phyloP scores from a whole-genome alignment of 1,140 invertebrate genomes.

The Pogonomyrmex barbatus region DNA sequence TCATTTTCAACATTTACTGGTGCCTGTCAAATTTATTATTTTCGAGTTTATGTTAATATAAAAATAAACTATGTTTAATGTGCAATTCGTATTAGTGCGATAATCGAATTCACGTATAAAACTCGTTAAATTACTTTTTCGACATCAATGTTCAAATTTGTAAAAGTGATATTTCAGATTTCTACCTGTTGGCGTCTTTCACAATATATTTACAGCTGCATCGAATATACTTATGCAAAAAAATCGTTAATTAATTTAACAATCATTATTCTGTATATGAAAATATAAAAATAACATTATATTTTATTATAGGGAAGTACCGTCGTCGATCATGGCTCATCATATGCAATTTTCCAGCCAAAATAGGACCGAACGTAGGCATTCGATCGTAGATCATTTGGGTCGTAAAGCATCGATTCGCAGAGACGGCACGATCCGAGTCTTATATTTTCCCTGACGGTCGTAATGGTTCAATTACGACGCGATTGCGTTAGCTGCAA shows the following conservation, averaged over 20 bases:
- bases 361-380: background rate
- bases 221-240: background rate
- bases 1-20: background rate
- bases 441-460: conserved; percentile 39
- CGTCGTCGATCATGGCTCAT: background rate
- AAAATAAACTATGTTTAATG: conserved; percentile 23
- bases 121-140: background rate
- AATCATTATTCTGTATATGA: background rate
- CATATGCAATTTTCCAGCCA: background rate
- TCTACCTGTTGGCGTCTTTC: background rate
- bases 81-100: background rate
- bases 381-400: conserved; percentile 48
- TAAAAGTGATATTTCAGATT: background rate
- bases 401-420: conserved; percentile 43
- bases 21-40: conserved; percentile 13
- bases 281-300: background rate
- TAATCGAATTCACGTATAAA: background rate
- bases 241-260: background rate
- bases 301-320: background rate
- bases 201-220: background rate
- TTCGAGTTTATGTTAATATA: background rate
- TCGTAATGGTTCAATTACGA: conserved; percentile 64
- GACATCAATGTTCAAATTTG: background rate
- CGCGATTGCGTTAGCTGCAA: conserved; percentile 44
- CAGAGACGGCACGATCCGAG: conserved; percentile 37